Conservation (phyloP, 2,888 invertebrate species). For the Matsumyia berberina region DNA sequence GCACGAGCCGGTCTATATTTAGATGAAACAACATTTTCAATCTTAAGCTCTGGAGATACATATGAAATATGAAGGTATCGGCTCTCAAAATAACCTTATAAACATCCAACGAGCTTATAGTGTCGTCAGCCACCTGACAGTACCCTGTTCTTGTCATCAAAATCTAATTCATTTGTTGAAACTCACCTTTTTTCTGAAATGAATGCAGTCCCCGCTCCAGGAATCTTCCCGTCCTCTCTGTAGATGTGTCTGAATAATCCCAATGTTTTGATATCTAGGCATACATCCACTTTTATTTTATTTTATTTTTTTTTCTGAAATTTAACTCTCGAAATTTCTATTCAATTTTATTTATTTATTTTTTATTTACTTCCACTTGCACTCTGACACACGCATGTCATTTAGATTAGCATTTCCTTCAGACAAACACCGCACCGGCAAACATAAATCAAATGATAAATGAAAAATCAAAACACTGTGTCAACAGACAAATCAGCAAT, state of each 20-base stretch:
- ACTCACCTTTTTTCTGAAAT: slow-evolving; percentile 16
- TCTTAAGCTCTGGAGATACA: neutral
- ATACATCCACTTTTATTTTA: slow-evolving; percentile 27
- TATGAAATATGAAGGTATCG: neutral
- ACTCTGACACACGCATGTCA: slow-evolving; percentile 70
- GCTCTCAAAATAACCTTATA: neutral
- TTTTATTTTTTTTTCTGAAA: neutral
- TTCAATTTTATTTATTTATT: slow-evolving; percentile 20
- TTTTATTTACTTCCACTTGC: slow-evolving; percentile 47
- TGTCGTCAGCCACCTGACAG: no score
- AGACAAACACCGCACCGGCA: neutral
- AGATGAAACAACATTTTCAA: slow-evolving; percentile 13
- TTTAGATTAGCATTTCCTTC: slow-evolving; percentile 2
- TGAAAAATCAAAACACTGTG: slow-evolving; percentile 16
- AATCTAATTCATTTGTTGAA: neutral
- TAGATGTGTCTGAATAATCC: slow-evolving; percentile 57
- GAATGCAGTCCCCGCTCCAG: neutral
- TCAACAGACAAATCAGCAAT: neutral
- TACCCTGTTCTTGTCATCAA: no score
- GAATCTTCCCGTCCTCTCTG: slow-evolving; percentile 15
- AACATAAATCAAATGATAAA: slow-evolving; percentile 20
- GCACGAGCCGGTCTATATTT: slow-evolving; percentile 8
- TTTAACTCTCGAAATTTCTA: slow-evolving; percentile 13
- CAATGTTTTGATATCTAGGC: slow-evolving; percentile 58
- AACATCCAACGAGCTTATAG: slow-evolving; percentile 1